A percentile compares a stretch with the other conserved stretches of the same genome.
These are phyloP conservation scores for Melanotaenia maccullochi DNA, from an alignment of 2,797 vertebrate species.

Conservation along the genomic window DNA sequence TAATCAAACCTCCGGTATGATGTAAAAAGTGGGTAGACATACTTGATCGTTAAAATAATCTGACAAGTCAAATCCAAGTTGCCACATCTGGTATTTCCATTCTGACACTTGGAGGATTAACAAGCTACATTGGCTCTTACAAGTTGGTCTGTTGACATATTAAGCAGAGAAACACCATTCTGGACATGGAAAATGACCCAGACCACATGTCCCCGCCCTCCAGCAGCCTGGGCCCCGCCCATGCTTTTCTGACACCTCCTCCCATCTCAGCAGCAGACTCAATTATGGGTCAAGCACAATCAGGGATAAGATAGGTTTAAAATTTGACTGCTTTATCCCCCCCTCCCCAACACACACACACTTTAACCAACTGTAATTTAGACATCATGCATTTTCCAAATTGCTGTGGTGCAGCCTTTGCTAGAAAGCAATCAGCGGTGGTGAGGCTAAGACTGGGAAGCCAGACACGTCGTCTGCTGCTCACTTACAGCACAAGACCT, in stretches of 20 bases:
- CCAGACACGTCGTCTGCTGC: constrained; percentile 72
- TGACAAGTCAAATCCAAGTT: constrained; percentile 25
- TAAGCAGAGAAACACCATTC: constrained; percentile 36
- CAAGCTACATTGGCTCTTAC: constrained; percentile 18
- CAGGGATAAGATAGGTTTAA: constrained; percentile 41
- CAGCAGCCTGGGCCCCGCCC: constrained; percentile 2
- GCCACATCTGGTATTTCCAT: constrained; percentile 41
- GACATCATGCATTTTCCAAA: constrained; percentile 74
- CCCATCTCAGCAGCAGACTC: not conserved
- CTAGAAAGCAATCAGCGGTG: constrained; percentile 70
- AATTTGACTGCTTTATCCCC: constrained; percentile 52
- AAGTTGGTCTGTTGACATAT: constrained; percentile 54
- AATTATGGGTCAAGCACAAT: constrained; percentile 21
- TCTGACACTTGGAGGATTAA: constrained; percentile 30
- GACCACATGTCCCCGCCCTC: constrained; percentile 20
- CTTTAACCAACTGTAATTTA: constrained; percentile 72
- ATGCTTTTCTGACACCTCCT: not conserved
- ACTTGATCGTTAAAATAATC: constrained; percentile 35
- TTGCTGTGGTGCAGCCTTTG: constrained; percentile 57
- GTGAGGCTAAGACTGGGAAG: constrained; percentile 51
- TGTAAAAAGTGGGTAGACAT: constrained; percentile 30
- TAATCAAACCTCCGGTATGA: constrained; percentile 43
- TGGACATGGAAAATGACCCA: constrained; percentile 37
- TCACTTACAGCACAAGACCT: constrained; percentile 18
- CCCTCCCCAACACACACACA: constrained; percentile 8